Evolutionary conservation across 2,888 invertebrate genomes (phyloP).

Genomic region (Drosophila subsilvestris): DNA sequence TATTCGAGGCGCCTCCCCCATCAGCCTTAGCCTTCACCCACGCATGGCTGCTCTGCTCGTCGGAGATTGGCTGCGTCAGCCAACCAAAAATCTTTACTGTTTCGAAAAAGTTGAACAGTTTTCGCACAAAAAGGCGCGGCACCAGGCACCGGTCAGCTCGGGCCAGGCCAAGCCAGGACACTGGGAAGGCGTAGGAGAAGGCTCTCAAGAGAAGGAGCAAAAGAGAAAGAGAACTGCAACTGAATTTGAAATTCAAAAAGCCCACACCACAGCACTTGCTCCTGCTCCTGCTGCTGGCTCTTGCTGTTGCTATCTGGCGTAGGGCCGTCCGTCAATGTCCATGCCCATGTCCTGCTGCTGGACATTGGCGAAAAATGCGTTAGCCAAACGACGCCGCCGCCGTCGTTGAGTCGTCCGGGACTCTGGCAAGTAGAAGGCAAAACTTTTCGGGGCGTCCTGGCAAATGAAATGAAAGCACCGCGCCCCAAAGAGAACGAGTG

Average conservation of each 20-base stretch:
- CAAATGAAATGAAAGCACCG: conserved; percentile 78
- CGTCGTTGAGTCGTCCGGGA: conserved; percentile 43
- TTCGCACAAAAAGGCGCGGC: conserved; percentile 78
- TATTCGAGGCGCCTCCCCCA: conserved; percentile 25
- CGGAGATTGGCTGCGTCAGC: conserved; percentile 79
- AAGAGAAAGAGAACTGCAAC: conserved; percentile 53
- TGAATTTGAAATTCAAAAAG: conserved; percentile 80
- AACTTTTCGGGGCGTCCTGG: conserved; percentile 68
- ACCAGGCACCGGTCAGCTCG: conserved; percentile 6
- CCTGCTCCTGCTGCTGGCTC: not conserved
- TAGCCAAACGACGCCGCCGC: conserved; percentile 47
- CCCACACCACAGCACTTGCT: conserved; percentile 46
- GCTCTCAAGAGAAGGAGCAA: conserved; percentile 42
- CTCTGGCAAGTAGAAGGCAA: conserved; percentile 70
- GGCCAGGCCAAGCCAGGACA: conserved; percentile 13
- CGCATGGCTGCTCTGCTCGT: conserved; percentile 44
- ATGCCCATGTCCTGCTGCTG: conserved; percentile 74
- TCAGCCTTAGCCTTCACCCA: conserved; percentile 4
- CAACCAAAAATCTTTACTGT: conserved; percentile 81
- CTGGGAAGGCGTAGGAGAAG: conserved; percentile 23
- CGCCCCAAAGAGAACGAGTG: conserved; percentile 53
- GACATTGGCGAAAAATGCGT: conserved; percentile 77
- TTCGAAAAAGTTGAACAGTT: conserved; percentile 77
- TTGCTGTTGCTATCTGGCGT: not conserved
- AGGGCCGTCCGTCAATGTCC: conserved; percentile 75